Conservation (phyloP, 1,140 invertebrate genomes). For the Luehdorfia chinensis region DNA sequence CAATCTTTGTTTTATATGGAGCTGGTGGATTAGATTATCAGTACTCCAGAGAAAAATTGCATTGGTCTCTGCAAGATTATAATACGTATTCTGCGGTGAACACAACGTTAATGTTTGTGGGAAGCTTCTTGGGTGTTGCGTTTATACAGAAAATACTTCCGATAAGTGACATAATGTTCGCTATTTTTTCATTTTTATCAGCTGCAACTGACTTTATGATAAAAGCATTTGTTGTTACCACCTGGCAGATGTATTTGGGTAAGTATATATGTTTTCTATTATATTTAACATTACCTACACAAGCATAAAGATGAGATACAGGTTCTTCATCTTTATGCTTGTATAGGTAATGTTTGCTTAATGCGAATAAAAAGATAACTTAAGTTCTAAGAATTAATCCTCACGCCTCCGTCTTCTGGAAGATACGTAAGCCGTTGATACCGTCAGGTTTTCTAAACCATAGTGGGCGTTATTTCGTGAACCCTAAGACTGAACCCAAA, state of each 20-base stretch:
- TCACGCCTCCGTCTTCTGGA: no score
- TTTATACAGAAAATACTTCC: slow-evolving; percentile 73
- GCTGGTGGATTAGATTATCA: slow-evolving; percentile 79
- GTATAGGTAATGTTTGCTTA: no score
- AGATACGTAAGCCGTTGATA: no score
- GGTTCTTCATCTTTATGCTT: no score
- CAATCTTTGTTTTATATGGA: slow-evolving; percentile 77
- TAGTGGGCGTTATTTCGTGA: no score
- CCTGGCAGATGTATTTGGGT: slow-evolving; percentile 83
- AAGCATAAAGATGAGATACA: no score
- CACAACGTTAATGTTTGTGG: slow-evolving; percentile 64
- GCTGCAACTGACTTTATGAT: slow-evolving; percentile 63
- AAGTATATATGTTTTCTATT: slow-evolving; percentile 28
- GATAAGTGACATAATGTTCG: slow-evolving; percentile 62
- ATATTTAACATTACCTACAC: background rate
- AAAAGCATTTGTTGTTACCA: slow-evolving; percentile 72
- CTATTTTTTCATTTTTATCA: slow-evolving; percentile 56
- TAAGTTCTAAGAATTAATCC: no score
- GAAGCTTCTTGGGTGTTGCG: slow-evolving; percentile 72
- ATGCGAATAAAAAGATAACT: no score
- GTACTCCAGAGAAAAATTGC: slow-evolving; percentile 80
- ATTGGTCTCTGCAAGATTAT: slow-evolving; percentile 81
- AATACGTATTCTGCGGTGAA: slow-evolving; percentile 72
- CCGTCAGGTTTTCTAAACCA: no score
- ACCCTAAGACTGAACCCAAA: no score